These are phyloP conservation scores for Oxycera nigricornis DNA, from an alignment of 2,888 invertebrate species.

Conservation along the genomic window DNA sequence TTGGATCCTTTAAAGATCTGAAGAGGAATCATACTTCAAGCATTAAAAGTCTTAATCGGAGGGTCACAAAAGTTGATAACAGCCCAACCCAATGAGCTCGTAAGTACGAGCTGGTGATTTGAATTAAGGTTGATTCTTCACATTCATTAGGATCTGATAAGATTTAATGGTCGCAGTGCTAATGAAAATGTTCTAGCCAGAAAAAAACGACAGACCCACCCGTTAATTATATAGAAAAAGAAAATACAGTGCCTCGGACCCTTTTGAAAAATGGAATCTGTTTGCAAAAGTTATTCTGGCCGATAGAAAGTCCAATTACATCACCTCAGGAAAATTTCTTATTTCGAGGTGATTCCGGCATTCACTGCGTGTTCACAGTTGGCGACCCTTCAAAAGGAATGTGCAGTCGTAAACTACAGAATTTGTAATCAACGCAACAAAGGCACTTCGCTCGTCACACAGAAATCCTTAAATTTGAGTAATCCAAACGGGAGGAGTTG, in stretches of 20 bases:
- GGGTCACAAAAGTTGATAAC: no score
- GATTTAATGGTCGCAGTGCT: background rate
- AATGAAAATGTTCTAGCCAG: background rate
- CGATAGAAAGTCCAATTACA: conserved; percentile 8
- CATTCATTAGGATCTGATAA: conserved; percentile 14
- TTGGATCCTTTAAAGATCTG: no score
- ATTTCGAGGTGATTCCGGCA: background rate
- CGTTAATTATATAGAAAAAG: background rate
- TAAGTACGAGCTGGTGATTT: no score
- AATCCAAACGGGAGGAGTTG: conserved; percentile 7
- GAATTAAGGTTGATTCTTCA: background rate
- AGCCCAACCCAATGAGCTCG: no score
- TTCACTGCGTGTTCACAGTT: background rate
- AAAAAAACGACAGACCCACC: background rate
- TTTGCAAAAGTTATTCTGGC: conserved; percentile 4
- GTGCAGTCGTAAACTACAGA: background rate
- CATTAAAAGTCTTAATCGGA: no score
- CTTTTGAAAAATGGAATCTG: conserved; percentile 4
- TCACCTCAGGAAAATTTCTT: background rate
- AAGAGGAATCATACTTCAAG: no score
- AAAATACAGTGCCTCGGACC: background rate
- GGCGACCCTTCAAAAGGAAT: background rate
- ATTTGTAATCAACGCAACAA: conserved; percentile 3
- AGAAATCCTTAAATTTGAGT: conserved; percentile 17
- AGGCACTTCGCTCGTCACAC: background rate